These are phyloP conservation scores for Agrypnus murinus DNA, from an alignment of 2,888 invertebrate genomes.

Conservation along the genomic window DNA sequence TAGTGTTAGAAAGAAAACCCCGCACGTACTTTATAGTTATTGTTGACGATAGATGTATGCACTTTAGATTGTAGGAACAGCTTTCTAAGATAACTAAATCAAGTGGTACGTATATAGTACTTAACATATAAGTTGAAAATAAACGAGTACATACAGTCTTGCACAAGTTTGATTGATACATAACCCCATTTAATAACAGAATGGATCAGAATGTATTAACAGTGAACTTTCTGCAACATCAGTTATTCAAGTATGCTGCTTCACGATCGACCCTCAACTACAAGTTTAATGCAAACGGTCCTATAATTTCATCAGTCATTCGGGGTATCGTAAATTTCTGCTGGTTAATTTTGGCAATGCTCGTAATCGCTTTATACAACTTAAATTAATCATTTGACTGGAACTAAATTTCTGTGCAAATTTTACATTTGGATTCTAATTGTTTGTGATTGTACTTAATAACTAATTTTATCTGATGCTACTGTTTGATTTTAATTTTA, in stretches of 20 bases:
- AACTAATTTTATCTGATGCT: too few relatives aligned
- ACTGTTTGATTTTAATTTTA: too few relatives aligned
- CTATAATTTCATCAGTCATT: constrained; percentile 4
- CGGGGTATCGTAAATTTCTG: too few relatives aligned
- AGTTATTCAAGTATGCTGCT: constrained; percentile 9
- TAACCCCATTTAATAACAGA: not conserved
- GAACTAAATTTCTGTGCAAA: too few relatives aligned
- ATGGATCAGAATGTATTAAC: constrained; percentile 1
- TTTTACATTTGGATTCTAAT: too few relatives aligned
- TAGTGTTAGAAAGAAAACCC: not conserved
- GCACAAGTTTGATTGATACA: constrained; percentile 12
- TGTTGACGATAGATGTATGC: not conserved
- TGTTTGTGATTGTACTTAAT: too few relatives aligned
- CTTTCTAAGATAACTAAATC: not conserved
- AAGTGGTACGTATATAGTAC: not conserved
- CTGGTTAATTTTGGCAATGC: too few relatives aligned
- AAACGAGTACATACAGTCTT: not conserved
- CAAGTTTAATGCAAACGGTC: not conserved
- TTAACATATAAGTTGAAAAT: constrained; percentile 14
- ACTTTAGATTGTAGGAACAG: not conserved
- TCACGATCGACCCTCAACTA: constrained; percentile 4
- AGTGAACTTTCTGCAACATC: constrained; percentile 10
- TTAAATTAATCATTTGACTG: too few relatives aligned
- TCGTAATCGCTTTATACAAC: too few relatives aligned
- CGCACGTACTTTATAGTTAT: not conserved